Percentiles rank a stretch among this genome's conserved stretches.
Conservation (phyloP, 2,113 vertebrate species). For the Numenius arquata region DNA sequence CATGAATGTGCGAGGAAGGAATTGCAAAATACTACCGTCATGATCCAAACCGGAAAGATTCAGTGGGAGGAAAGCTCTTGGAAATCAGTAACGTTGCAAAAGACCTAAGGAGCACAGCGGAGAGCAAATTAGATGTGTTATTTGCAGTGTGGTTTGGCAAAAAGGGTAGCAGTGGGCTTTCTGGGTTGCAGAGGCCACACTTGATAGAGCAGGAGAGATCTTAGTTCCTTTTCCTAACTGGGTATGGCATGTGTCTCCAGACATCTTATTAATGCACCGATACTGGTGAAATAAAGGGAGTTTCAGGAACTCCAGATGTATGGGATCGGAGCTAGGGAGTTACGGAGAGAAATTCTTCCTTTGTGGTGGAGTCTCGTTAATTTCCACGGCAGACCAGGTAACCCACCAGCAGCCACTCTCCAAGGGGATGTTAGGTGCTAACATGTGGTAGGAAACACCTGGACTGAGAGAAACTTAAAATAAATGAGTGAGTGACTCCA, state of each 20-base stretch:
- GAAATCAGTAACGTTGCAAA: slow-evolving; percentile 48
- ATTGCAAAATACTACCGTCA: slow-evolving; percentile 49
- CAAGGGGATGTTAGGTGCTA: neutral
- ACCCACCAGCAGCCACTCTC: neutral
- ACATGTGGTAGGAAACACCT: neutral
- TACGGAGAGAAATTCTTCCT: neutral
- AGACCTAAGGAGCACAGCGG: slow-evolving; percentile 34
- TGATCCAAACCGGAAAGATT: slow-evolving; percentile 29
- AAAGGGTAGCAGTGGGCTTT: slow-evolving; percentile 51
- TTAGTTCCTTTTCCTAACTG: slow-evolving; percentile 44
- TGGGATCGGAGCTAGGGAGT: neutral
- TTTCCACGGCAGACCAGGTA: neutral
- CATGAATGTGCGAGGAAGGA: slow-evolving; percentile 11
- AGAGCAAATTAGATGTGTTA: slow-evolving; percentile 64
- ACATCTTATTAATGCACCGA: neutral
- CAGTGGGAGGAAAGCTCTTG: slow-evolving; percentile 38
- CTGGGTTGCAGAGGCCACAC: slow-evolving; percentile 47
- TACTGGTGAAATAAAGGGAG: neutral
- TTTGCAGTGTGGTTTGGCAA: slow-evolving; percentile 55
- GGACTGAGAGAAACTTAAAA: neutral
- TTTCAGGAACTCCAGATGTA: neutral
- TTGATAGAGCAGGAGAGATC: slow-evolving; percentile 60
- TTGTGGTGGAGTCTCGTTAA: neutral
- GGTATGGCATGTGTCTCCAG: slow-evolving; percentile 6
- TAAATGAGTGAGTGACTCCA: neutral